phyloP scores from a whole-genome alignment of 2,797 vertebrate species.

The Scolopax bukidnonensis region DNA sequence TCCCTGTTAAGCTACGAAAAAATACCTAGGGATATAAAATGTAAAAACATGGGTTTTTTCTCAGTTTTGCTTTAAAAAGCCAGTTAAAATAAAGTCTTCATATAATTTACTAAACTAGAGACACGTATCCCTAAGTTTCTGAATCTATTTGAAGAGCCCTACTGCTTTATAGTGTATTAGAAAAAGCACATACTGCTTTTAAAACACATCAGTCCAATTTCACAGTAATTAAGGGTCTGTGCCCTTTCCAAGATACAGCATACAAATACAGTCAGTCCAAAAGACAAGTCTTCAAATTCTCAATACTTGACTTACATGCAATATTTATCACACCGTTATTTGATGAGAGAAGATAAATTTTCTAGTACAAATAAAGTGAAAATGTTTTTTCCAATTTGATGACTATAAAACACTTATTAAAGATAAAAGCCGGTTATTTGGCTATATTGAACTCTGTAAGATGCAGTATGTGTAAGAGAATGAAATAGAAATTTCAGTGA shows the following conservation, averaged over 20 bases:
- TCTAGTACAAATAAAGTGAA: slow-evolving; percentile 59
- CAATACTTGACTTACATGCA: background rate
- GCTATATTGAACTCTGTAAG: slow-evolving; percentile 11
- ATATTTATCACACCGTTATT: slow-evolving; percentile 4
- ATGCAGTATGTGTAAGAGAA: slow-evolving; percentile 34
- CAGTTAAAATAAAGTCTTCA: background rate
- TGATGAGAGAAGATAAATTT: slow-evolving; percentile 46
- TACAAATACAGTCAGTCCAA: background rate
- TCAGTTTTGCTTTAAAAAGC: background rate
- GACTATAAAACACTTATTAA: slow-evolving; percentile 63
- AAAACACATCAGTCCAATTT: background rate
- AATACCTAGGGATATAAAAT: background rate
- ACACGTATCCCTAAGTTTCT: background rate
- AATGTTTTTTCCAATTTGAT: slow-evolving; percentile 51
- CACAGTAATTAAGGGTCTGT: background rate
- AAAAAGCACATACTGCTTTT: background rate
- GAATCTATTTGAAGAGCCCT: background rate
- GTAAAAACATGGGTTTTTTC: accelerated
- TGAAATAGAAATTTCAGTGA: slow-evolving; percentile 70
- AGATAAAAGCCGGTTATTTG: slow-evolving; percentile 68
- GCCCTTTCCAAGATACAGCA: background rate
- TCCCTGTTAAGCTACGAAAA: slow-evolving; percentile 23
- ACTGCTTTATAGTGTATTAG: background rate
- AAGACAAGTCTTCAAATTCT: background rate
- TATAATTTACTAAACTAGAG: background rate